Evolutionary conservation across 2,797 vertebrate species (phyloP), one percentile per base, ranked within the genome.

Genomic region (Pseudomugil gertrudae): DNA sequence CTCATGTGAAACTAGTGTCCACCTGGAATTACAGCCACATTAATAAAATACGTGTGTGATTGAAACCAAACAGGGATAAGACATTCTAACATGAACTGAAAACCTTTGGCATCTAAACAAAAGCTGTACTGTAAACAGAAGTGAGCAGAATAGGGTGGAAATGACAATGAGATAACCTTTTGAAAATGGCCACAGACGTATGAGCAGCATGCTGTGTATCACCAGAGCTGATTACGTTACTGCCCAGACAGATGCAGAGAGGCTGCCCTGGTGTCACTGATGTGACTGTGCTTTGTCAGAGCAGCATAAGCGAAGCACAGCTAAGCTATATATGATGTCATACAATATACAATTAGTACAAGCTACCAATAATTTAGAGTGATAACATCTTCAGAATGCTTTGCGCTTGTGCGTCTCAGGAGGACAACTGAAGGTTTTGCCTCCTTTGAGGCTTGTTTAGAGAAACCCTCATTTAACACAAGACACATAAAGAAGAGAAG

Each of bases 401-500:
- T 35, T 23, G 59, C 5, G 38, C 32, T 15, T 27, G 54, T 45
- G 1, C 4, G 27, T 24, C 69, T 73, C 65, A 17, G 23, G 71
- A 68, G 78, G 60, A 65, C 17, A 60, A 52, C 64, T 68, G 59
- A 17, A 63, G 64, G 58, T 62, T 70, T 73, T 56, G 61, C 83
- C 61, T 79, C 78, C 57, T 78, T 52, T n/a, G 70, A 79, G 67
- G 33, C 15, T 66, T 51, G 58, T 32, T 71, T 54, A 57, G 29
- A 56, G 60, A 51, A 57, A 66, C 32, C 70, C 81, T 76, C 78
- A 74, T 83, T 76, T 79, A 69, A 84, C 70, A 64, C 66, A 63
- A 77, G 64, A 38, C 2, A 68, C 38, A 69, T 74, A 70, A 83
- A 77, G 76, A 79, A 78, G 2, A 30, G 55, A 60, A 52, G 63